A percentile compares a stretch with the other conserved stretches of the same genome.
phyloP scores from a whole-genome alignment of 2,113 vertebrate genomes.

The Eclectus roratus region DNA sequence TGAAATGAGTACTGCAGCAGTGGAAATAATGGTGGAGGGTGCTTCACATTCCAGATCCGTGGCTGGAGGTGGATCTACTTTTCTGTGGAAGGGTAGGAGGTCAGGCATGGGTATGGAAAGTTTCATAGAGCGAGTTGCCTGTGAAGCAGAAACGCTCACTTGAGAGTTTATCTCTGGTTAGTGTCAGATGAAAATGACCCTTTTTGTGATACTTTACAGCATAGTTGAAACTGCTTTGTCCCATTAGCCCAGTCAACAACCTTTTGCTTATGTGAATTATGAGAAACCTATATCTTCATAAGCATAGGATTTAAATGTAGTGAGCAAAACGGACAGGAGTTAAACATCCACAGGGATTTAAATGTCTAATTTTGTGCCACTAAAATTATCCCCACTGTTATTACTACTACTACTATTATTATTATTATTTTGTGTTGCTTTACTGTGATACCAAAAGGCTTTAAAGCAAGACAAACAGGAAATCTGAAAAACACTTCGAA shows the following conservation, averaged over 20 bases:
- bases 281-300: neutral
- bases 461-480: neutral
- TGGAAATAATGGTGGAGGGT: neutral
- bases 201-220: neutral
- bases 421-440: neutral
- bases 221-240: neutral
- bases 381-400: neutral
- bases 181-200: neutral
- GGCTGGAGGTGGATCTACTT: neutral
- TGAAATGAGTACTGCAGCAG: neutral
- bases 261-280: neutral
- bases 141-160: neutral
- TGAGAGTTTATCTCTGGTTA: neutral
- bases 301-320: neutral
- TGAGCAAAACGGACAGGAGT: neutral
- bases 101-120: neutral
- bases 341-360: neutral
- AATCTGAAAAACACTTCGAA: slow-evolving; percentile 2
- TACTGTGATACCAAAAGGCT: neutral
- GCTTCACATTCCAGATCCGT: neutral
- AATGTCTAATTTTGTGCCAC: neutral
- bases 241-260: neutral
- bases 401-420: neutral
- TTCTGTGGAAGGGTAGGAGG: neutral
- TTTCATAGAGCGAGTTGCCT: neutral